Percentiles rank a stretch among this genome's conserved stretches.
Conservation (phyloP, 2,888 invertebrate species). For the Nipponacmea schrenckii region DNA sequence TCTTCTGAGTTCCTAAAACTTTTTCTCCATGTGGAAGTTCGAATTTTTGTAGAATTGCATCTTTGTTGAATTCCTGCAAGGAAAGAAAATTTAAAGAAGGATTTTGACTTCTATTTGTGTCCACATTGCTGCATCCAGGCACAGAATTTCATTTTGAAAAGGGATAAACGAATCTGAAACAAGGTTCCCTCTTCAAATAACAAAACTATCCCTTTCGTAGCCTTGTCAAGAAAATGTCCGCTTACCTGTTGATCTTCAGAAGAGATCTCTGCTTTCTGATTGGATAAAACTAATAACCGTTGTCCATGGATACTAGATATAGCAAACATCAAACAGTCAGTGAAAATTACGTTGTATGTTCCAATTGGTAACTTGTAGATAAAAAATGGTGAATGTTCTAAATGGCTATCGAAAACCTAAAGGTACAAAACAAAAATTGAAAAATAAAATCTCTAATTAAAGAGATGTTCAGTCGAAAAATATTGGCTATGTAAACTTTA, state of each 20-base stretch:
- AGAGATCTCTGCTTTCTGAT: conserved; percentile 72
- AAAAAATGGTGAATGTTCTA: conserved; percentile 76
- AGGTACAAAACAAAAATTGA: conserved; percentile 38
- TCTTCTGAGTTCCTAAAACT: conserved; percentile 71
- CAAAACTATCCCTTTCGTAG: no score
- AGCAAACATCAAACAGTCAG: conserved; percentile 77
- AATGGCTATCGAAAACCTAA: conserved; percentile 77
- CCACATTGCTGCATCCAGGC: no score
- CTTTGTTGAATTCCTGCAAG: conserved; percentile 73
- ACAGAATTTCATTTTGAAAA: no score
- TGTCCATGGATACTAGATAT: conserved; percentile 61
- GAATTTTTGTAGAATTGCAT: conserved; percentile 74
- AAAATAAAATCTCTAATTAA: no score
- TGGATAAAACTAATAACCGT: conserved; percentile 71
- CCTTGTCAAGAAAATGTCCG: background rate
- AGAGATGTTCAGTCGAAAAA: no score
- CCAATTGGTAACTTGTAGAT: conserved; percentile 77
- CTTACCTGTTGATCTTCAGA: conserved; percentile 42
- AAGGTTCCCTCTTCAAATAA: no score
- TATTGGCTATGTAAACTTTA: no score
- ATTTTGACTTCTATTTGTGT: background rate
- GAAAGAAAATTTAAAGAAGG: conserved; percentile 7
- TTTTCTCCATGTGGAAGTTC: conserved; percentile 71
- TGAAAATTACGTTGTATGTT: conserved; percentile 75
- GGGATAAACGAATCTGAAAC: background rate